Base-by-base conservation (phyloP, 2,797 vertebrate genomes). In the Enteromius mattozi region DNA sequence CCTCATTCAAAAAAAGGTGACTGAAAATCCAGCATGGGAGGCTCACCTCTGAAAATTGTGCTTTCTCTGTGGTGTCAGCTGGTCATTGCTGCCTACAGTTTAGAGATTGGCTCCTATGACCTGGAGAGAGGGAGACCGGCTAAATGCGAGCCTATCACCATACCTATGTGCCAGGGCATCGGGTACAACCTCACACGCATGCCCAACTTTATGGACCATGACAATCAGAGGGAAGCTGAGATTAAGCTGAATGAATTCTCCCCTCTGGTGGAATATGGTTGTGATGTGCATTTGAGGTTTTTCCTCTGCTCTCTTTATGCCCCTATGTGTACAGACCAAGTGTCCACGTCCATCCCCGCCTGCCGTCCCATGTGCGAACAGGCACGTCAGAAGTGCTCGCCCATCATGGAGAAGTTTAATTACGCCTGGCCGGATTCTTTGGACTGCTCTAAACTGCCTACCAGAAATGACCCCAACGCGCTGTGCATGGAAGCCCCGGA, bases 331-430 rank as follows among this genome's bases (percentile, higher is more conserved):
- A 97, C 98, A 0, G 96, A 99, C 91, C 97, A 99, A 91, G 97
- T 99, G 92, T 99, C 98, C 27, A 95, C 97, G 91, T 97, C 97
- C 93, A 99, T 99, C 93, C 98, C 96, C 0, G 98, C 98, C 89
- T 99, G 98, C 94, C 95, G 97, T 85, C 98, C 98, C 91, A 99
- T 99, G 98, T 99, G 98, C 16, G 98, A 99, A 91, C 96, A 98
- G 92, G 98, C 98, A 66, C 92, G 98, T 74, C 96, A 95, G 91
- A 95, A 94, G 89, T 99, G 98, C 82, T 97, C 97, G 6, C 98
- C 98, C 91, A 96, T 99, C 92, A 98, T 99, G 98, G 96, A 97
- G 89, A 97, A 97, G 92, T 99, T 99, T 93, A 97, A 96, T 92
- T 99, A 99, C 74, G 96, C 95, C 85, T 99, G 98, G 98, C 98